Conservation (phyloP, 2,888 invertebrate species). For the Tetranychus truncatus region DNA sequence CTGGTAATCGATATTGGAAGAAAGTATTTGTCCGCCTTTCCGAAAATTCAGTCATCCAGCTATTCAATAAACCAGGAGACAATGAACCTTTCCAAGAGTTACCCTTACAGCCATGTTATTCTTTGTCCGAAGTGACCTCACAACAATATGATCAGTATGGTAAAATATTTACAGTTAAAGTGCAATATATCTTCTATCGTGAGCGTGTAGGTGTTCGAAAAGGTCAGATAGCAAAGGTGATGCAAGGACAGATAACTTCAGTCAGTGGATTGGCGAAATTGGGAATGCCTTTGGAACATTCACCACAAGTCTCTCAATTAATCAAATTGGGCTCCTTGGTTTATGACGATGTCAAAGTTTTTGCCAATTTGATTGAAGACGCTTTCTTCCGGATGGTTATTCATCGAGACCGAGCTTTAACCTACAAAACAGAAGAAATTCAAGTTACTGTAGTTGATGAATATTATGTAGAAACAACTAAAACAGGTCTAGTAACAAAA, state of each 20-base stretch:
- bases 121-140: slow-evolving; percentile 70
- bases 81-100: slow-evolving; percentile 87
- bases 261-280: slow-evolving; percentile 32
- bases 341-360: slow-evolving; percentile 74
- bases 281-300: slow-evolving; percentile 87
- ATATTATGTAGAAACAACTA: slow-evolving; percentile 59
- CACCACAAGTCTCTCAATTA: slow-evolving; percentile 85
- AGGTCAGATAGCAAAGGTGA: slow-evolving; percentile 48
- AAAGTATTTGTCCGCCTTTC: slow-evolving; percentile 70
- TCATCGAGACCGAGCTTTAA: slow-evolving; percentile 66
- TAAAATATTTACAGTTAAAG: slow-evolving; percentile 92
- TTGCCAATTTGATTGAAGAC: slow-evolving; percentile 72
- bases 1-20: slow-evolving; percentile 73
- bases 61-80: slow-evolving; percentile 60
- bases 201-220: slow-evolving; percentile 64
- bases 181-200: slow-evolving; percentile 94
- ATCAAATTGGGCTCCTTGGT: slow-evolving; percentile 80
- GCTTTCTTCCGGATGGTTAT: slow-evolving; percentile 65
- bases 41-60: slow-evolving; percentile 57
- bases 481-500: slow-evolving; percentile 58
- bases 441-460: slow-evolving; percentile 85
- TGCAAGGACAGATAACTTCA: slow-evolving; percentile 53
- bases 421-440: slow-evolving; percentile 88
- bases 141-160: slow-evolving; percentile 98
- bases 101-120: slow-evolving; percentile 81